Base-by-base conservation (phyloP, 2,888 invertebrate genomes). In the Megalurothrips usitatus region DNA sequence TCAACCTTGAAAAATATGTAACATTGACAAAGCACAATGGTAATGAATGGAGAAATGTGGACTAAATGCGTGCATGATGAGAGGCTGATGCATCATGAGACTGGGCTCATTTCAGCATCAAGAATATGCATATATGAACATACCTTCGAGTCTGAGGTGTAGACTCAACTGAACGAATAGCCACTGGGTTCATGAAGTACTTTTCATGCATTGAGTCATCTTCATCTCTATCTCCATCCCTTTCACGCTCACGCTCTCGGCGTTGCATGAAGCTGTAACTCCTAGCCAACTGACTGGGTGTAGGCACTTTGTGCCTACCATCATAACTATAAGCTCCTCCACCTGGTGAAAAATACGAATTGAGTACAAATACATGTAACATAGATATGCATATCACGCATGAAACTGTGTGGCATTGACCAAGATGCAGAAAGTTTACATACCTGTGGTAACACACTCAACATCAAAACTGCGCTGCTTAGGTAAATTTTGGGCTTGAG, bases 181-280 rank as follows among this genome's bases (percentile, higher is more conserved):
- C 68, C 68, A 75, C 68, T 26, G 68, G 68, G 26, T 75, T 75
- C 82, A 86, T 90, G 85, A 94, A 92, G 85, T 94, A 94, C 86
- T 93, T 93, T 85, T 94, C 94, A 86, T 94, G 94, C 94, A 94
- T 94, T 0, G 93, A 93, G 87, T 94, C 94, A 85, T 94, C 94
- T 78, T 94, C 93, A 79, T 86, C 85, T 68, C 68, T 26, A 12
- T 75, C 68, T 23, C 68, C 68, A 75, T 75, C 68, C 26, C 81
- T 78, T 81, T 78, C 80, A 23, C 80, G 68, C 12, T 78, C 75
- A 0, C 91, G 91, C 81, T 92, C 91, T 85, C 89, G 90, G 23
- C 89, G 86, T 23, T 90, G 90, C 85, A 90, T 90, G 84, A 91
- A 91, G 84, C 90, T 90, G 83, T 90, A 90, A 81, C 86, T 86